Percentiles rank a stretch among this genome's conserved stretches.
phyloP scores from a whole-genome alignment of 2,888 invertebrate genomes.

The Geotrupes spiniger region DNA sequence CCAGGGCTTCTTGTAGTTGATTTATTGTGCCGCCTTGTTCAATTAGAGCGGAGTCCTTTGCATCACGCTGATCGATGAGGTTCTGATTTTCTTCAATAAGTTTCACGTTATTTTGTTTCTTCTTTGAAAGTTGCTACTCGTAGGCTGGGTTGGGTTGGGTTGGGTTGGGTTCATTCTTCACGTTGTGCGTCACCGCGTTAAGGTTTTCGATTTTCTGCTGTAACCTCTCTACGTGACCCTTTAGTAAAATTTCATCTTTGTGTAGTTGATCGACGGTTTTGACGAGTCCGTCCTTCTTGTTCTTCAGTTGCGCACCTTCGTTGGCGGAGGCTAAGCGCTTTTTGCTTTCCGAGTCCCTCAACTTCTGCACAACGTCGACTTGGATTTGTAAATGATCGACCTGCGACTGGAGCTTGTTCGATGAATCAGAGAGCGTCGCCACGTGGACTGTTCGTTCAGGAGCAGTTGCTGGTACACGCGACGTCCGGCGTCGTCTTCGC shows the following conservation, averaged over 20 bases:
- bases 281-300: conserved; percentile 8
- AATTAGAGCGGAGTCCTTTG: conserved; percentile 3
- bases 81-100: conserved; percentile 52
- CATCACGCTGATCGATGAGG: conserved; percentile 35
- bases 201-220: conserved; percentile 12
- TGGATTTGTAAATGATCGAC: conserved; percentile 55
- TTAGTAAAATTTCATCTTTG: conserved; percentile 35
- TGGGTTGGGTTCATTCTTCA: conserved; percentile 26
- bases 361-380: conserved; percentile 56
- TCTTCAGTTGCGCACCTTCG: conserved; percentile 12
- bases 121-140: conserved; percentile 26
- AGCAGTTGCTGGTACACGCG: conserved; percentile 33
- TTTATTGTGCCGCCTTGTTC: conserved; percentile 10
- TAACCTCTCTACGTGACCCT: conserved; percentile 5
- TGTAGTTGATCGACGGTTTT: conserved; percentile 8
- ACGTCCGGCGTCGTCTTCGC: conserved; percentile 29
- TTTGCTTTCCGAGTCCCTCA: conserved; percentile 58
- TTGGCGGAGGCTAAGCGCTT: conserved; percentile 29
- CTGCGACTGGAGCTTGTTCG: conserved; percentile 29
- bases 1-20: conserved; percentile 26
- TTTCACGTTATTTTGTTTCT: conserved; percentile 42
- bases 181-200: conserved; percentile 11
- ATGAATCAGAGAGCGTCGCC: conserved; percentile 34
- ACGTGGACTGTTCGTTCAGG: conserved; percentile 31
- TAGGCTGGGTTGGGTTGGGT: too few relatives aligned